A percentile compares a stretch with the other conserved stretches of the same genome.
Evolutionary conservation across 2,113 vertebrate genomes (phyloP).

Genomic region (Myotis brandtii): DNA sequence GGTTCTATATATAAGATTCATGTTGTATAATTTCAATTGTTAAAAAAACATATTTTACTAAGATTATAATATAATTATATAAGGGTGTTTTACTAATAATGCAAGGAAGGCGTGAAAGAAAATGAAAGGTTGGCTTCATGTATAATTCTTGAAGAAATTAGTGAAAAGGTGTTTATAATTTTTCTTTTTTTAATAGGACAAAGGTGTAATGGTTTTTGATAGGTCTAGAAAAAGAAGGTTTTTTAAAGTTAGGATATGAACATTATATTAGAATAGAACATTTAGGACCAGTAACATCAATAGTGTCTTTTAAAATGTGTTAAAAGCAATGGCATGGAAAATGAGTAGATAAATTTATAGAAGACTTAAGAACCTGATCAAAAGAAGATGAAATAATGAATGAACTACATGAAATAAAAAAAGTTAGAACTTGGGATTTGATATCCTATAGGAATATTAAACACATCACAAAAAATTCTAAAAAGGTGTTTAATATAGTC

Average conservation of each 20-base stretch:
- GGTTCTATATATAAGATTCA: not conserved
- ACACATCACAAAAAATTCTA: not conserved
- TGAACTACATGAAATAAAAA: not conserved
- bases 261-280: slow-evolving; percentile 15
- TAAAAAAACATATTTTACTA: not conserved
- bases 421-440: not conserved
- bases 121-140: not conserved
- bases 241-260: slow-evolving; percentile 48
- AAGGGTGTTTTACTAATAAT: not conserved
- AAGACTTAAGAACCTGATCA: not conserved
- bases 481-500: not conserved
- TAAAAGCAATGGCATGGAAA: slow-evolving; percentile 39
- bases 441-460: not conserved
- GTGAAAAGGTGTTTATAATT: not conserved
- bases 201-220: not conserved
- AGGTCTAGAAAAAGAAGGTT: not conserved
- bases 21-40: not conserved
- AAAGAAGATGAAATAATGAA: slow-evolving; percentile 2
- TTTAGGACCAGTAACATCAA: not conserved
- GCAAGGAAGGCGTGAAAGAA: not conserved
- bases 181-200: slow-evolving; percentile 42
- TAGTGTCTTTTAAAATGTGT: slow-evolving; percentile 42
- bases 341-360: not conserved
- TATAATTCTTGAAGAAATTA: slow-evolving; percentile 14
- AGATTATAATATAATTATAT: not conserved